Evolutionary conservation across 2,113 vertebrate genomes (phyloP).

Genomic region (Peromyscus maniculatus): DNA sequence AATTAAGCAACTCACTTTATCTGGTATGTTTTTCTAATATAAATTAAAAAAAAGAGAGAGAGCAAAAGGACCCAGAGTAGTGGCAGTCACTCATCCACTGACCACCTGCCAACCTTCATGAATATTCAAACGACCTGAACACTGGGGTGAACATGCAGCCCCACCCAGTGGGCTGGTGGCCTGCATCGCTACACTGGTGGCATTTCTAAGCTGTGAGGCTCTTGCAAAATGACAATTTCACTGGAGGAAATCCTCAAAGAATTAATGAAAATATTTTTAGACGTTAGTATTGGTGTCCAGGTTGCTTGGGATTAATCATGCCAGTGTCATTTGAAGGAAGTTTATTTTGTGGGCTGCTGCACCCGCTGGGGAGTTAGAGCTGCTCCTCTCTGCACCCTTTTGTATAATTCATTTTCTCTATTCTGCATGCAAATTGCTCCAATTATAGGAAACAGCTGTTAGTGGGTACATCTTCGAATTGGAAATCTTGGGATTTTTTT

Average conservation of each 20-base stretch:
- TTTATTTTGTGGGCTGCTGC: conserved; percentile 67
- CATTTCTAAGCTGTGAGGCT: background rate
- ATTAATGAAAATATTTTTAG: background rate
- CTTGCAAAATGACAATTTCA: conserved; percentile 23
- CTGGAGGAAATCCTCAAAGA: background rate
- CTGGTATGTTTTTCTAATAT: background rate
- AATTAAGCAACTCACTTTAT: conserved; percentile 25
- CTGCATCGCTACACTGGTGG: background rate
- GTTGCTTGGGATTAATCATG: conserved; percentile 68
- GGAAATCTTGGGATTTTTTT: conserved; percentile 60
- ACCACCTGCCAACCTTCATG: conserved; percentile 58
- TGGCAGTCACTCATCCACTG: conserved; percentile 16
- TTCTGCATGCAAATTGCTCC: conserved; percentile 77
- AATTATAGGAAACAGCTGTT: conserved; percentile 78
- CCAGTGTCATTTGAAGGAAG: conserved; percentile 66
- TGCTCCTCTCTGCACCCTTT: conserved; percentile 55
- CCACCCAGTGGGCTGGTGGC: background rate
- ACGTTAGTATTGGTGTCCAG: conserved; percentile 25
- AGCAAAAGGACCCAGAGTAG: background rate
- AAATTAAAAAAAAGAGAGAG: background rate
- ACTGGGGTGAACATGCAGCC: background rate
- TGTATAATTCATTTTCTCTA: conserved; percentile 74
- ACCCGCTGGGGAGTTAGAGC: conserved; percentile 62
- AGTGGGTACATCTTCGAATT: conserved; percentile 59
- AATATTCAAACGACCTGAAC: conserved; percentile 68